Conservation (phyloP, 1,140 invertebrate species). For the Spodoptera frugiperda region DNA sequence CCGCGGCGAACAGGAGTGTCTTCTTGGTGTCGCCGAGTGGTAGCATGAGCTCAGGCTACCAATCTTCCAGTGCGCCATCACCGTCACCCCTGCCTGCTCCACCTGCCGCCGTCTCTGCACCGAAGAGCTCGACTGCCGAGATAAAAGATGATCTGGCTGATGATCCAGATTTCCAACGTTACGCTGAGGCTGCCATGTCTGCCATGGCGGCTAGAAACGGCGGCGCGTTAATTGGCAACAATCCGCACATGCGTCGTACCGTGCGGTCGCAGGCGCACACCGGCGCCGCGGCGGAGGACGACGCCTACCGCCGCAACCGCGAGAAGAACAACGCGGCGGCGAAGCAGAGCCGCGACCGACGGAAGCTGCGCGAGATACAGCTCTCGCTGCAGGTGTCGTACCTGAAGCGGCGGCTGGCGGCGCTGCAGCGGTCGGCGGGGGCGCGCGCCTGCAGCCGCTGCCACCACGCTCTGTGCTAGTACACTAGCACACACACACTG, state of each 20-base stretch:
- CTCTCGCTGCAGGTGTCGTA: conserved; percentile 95
- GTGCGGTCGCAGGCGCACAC: conserved; percentile 65
- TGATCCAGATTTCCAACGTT: conserved; percentile 89
- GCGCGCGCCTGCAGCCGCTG: conserved; percentile 52
- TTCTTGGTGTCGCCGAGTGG: no score
- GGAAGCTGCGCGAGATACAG: conserved; percentile 96
- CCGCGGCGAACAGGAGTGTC: no score
- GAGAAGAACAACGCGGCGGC: conserved; percentile 98
- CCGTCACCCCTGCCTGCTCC: conserved; percentile 58
- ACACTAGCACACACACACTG: no score
- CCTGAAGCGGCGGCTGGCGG: conserved; percentile 60
- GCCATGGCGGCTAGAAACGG: conserved; percentile 89
- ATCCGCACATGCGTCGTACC: conserved; percentile 89
- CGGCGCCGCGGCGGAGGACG: conserved; percentile 79
- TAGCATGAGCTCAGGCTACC: conserved; percentile 14
- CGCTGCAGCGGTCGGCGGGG: conserved; percentile 51
- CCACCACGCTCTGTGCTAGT: conserved; percentile 54
- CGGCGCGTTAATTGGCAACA: conserved; percentile 85
- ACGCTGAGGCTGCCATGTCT: conserved; percentile 88
- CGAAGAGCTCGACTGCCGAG: conserved; percentile 46
- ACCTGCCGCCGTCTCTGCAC: conserved; percentile 19
- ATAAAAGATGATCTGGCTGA: conserved; percentile 63
- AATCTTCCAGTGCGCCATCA: not conserved
- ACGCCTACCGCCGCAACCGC: conserved; percentile 95
- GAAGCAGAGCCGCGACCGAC: conserved; percentile 95